Evolutionary conservation across 2,888 invertebrate genomes (phyloP), one percentile per base, ranked within the genome.

Genomic region (Pedicia rivosa): DNA sequence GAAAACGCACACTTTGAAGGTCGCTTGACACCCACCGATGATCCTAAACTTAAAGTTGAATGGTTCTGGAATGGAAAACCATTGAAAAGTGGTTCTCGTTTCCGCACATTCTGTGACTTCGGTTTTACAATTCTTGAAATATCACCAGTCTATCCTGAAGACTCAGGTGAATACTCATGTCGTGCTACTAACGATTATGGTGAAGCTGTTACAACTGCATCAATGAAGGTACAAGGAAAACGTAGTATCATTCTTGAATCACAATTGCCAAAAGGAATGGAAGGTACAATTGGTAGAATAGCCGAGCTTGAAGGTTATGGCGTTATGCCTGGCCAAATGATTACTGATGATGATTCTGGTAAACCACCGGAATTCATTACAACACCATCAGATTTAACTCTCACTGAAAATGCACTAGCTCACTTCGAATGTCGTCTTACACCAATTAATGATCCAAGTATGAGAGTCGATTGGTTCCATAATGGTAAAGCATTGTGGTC

Each of bases 121-220:
- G 95, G 97, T 40, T 94, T 92, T 55, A 94, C 92, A 19, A 91
- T 95, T 47, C 68, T 97, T 45, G 95, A 97, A 69, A 94, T 97
- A 49, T 86, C 91, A 7, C 95, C 95, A 1, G 91, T 94, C 9
- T 92, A 92, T 56, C 90, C 91, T 2, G 91, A 92, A 66, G 95
- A 97, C 57, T 84, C 90, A 17, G 94, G 92, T 13, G 86, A 86
- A 64, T 87, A 84, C 53, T 76, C 82, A 34, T 90, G 90, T 63
- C 72, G 88, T 52, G 90, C 90, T 13, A 74, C 71, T 40, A 90
- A 90, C 50, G 81, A 87, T 47, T 86, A 83, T 47, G 90, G 90
- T 32, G 82, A 90, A 62, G 90, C 90, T 38, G 90, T 90, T 2
- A 91, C 90, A 8, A 83, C 79, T 25, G 81, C 87, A 27, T 68